Base-by-base conservation (phyloP, 2,888 invertebrate species). In the Parnassius smintheus region DNA sequence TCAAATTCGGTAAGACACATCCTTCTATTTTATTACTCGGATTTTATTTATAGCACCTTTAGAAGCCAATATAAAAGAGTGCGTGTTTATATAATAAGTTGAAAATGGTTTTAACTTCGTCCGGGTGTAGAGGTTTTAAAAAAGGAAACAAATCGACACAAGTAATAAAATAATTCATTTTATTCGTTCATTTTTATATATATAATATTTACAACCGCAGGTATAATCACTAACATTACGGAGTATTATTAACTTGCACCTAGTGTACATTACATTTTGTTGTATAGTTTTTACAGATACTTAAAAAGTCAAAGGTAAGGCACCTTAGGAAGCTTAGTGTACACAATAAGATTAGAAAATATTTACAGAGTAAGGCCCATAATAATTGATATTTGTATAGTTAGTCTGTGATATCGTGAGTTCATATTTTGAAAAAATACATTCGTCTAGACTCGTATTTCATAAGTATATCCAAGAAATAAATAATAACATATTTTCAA, bases 81-180 rank as follows among this genome's bases (percentile, higher is more conserved):
- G 7, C 3, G 7, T 4, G 0, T 4, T 3, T 25, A 35, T 3
- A 35, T 35, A 35, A 7, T 35, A 35, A 35, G 35, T 35, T 35
- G 7, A 35, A 1, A 4, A 35, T 35, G 35, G 35, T 35, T 35
- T 35, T 35, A 7, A 35, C 35, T 35, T 7, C 35, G 4, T 35
- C 35, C 7, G 35, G 4, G 35, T 4, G 35, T 35, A 35, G 35
- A 35, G 7, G 35, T 35, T 35, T 35, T 25, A 25, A 25, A 35
- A 35, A 35, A 35, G 4, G 75, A 82, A 81, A 82, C 75, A 65
- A 76, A 65, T 3, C 54, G 9, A 10, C 60, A 81, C 79, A 77
- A 81, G 81, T 87, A 89, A 88, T 91, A 91, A 91, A 91, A 91
- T 91, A 91, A 82, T 86, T 89, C 83, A 81, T 87, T 83, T 88